Percentiles rank a stretch among this genome's conserved stretches.
Conservation (phyloP, 2,113 vertebrate species). For the Rhinopithecus roxellana region DNA sequence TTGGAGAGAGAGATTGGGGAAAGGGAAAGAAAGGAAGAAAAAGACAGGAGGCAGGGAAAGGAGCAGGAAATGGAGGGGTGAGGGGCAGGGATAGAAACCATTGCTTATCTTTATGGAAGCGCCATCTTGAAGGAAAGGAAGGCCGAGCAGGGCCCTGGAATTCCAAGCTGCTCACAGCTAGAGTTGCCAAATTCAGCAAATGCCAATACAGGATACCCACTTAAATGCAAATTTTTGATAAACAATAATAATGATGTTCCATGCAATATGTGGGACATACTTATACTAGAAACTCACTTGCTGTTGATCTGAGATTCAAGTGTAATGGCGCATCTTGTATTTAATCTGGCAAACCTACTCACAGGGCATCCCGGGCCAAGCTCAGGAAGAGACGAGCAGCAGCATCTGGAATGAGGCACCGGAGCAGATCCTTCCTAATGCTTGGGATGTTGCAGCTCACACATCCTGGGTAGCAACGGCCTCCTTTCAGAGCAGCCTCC, state of each 20-base stretch:
- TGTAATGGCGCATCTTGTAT: background rate
- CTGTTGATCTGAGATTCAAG: background rate
- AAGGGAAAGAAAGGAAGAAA: background rate
- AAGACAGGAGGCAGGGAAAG: rapidly evolving
- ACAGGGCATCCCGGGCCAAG: no score
- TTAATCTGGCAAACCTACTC: background rate
- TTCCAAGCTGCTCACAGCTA: background rate
- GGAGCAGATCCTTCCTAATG: background rate
- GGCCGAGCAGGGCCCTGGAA: background rate
- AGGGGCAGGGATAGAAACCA: background rate
- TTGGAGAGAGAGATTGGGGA: background rate
- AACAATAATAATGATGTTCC: background rate
- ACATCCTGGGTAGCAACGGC: background rate
- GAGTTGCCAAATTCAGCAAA: background rate
- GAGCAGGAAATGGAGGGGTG: background rate
- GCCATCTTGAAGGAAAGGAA: background rate
- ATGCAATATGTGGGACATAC: background rate
- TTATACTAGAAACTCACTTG: background rate
- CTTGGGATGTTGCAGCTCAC: background rate
- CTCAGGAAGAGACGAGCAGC: background rate
- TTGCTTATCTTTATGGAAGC: background rate
- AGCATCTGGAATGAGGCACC: background rate
- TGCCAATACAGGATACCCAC: background rate
- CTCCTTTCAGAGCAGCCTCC: background rate
- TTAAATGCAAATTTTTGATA: slow-evolving; percentile 20